These are phyloP conservation scores for Proterorhinus semilunaris DNA, from an alignment of 2,113 vertebrate species.

Conservation along the genomic window DNA sequence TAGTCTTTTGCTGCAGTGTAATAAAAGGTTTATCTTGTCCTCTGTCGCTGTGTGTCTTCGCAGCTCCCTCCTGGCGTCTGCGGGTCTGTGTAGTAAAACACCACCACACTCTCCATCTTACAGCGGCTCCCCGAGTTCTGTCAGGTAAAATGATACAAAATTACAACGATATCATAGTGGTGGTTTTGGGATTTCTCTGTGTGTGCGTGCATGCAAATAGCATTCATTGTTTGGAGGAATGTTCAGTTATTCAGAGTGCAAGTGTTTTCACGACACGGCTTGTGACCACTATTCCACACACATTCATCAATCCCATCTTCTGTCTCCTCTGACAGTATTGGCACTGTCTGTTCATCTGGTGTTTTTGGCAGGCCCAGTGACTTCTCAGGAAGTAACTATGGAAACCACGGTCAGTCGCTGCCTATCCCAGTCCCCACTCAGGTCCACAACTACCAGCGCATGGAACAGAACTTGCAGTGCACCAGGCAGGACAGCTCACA, in stretches of 20 bases:
- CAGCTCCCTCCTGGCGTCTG: slow-evolving; percentile 88
- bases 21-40: background rate
- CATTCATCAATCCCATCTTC: slow-evolving; percentile 6
- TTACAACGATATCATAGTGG: too few relatives aligned
- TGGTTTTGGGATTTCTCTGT: background rate
- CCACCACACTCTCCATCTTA: slow-evolving; percentile 86
- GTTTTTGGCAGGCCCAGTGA: slow-evolving; percentile 76
- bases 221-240: background rate
- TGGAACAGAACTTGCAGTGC: slow-evolving; percentile 91
- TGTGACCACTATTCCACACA: slow-evolving; percentile 11
- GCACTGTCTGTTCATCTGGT: slow-evolving; percentile 26
- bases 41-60: slow-evolving; percentile 17
- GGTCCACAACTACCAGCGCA: slow-evolving; percentile 93
- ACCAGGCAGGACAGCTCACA: slow-evolving; percentile 76
- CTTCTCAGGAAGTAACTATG: slow-evolving; percentile 74
- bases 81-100: slow-evolving; percentile 85
- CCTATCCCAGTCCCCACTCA: slow-evolving; percentile 97
- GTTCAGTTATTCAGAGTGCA: background rate
- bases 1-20: background rate
- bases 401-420: slow-evolving; percentile 83
- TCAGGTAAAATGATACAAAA: slow-evolving; percentile 74
- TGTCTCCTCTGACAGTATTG: slow-evolving; percentile 30
- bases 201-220: background rate
- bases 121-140: slow-evolving; percentile 84
- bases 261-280: slow-evolving; percentile 6